Evolutionary conservation across 2,888 invertebrate species (phyloP), one percentile per base, ranked within the genome.

Genomic region (Exephanes ischioxanthus): DNA sequence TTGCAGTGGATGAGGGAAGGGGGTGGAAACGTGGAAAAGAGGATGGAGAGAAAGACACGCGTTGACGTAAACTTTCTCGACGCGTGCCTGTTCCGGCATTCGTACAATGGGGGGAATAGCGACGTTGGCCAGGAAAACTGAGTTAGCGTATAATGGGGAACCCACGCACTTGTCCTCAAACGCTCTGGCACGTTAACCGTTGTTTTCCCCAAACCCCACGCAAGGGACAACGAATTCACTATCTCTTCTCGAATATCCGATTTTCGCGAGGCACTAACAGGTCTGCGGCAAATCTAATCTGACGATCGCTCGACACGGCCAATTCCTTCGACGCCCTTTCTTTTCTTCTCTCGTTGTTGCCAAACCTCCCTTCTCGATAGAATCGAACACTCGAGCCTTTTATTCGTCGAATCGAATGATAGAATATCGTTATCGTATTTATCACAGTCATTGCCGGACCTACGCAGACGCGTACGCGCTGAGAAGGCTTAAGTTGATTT

Each of bases 321-420:
- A 81, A 85, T 81, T 75, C 68, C 73, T 70, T 66, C 72, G 55
- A 72, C 5, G 55, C 55, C 37, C 61, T 75, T 48, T n/a, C 48
- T 77, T 41, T 70, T 53, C 66, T 45, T 63, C 61, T n/a, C 16
- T 26, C 16, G 26, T 30, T 5, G 9, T 11, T 48, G 45, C 26
- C 26, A 58, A 58, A 58, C 14, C 45, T n/a, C 71, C 67, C n/a
- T 45, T 41, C 73, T 61, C 26, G 26, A 81, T 78, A 41, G 61
- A 75, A 53, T 66, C 51, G 41, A 53, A 73, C 70, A 73, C 73
- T 79, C 61, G 48, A 16, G 61, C 75, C 71, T 70, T 85, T 85
- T 81, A 30, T 78, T 73, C 67, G 66, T 9, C 61, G 75, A 26
- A 66, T 79, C 70, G 82, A 85, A 82, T 82, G 79, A 85, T 85